Base-by-base conservation (phyloP, 2,113 vertebrate species). In the Plestiodon gilberti region DNA sequence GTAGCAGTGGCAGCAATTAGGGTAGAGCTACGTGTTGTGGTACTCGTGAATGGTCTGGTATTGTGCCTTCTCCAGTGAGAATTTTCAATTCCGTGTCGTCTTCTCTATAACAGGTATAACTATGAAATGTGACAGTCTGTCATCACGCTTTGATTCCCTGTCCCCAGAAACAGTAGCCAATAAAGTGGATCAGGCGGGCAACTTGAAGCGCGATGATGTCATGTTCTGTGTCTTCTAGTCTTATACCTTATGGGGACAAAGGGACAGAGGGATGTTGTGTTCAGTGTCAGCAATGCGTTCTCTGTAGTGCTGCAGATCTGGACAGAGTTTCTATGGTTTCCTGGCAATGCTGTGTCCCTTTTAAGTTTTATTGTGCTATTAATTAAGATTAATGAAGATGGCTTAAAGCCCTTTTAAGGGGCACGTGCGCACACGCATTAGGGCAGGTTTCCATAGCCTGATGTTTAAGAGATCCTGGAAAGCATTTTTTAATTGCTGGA, bases 301-400 rank as follows among this genome's bases (percentile, higher is more conserved):
- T 81, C 33, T 65, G 23, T 43, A 5, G 13, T 13, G 2, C n/a
- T 35, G 11, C 20, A 38, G 3, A 75, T 61, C 82, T 61, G 20
- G 43, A n/a, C 57, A 38, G 76, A 23, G 57, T 78, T 85, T 61
- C 57, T 82, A 79, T 78, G 71, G 77, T 83, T 87, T 85, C 85
- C 90, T 78, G 6, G 62, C 82, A 86, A 38, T n/a, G 17, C 78
- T 64, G 30, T 83, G 74, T 88, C 78, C 81, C 73, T 57, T 85
- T 91, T 65, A 81, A 90, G 83, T 81, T 93, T 86, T 88, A 10
- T 87, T 87, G 40, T 85, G 71, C 80, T 89, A 81, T 69, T 76
- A 88, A 88, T 89, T 85, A 90, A 89, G 64, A 59, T 35, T 23
- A 52, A 74, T 40, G 82, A 81, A 90, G 78, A 55, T 62, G 61